These are phyloP conservation scores for Ricordea florida DNA, from an alignment of 92 coral and sea anemone genomes.

Conservation along the genomic window DNA sequence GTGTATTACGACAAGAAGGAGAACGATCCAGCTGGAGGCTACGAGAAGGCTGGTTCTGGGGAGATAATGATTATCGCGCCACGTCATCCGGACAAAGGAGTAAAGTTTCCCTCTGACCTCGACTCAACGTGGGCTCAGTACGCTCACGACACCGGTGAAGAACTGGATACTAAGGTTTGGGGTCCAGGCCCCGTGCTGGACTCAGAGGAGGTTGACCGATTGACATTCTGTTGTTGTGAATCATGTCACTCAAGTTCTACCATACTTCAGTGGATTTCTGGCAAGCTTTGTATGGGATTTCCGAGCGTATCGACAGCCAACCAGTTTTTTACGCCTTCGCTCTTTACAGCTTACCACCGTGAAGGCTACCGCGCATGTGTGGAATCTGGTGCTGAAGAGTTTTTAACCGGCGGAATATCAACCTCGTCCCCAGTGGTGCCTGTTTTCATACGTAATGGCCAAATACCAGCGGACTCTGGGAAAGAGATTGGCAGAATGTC, in stretches of 20 bases:
- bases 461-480: no score
- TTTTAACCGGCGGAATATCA: conserved; percentile 34
- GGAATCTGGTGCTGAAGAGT: conserved; percentile 71
- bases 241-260: conserved; percentile 71
- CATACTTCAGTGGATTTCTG: conserved; percentile 27
- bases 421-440: neutral
- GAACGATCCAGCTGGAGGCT: conserved; percentile 40
- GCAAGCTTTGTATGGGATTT: conserved; percentile 60
- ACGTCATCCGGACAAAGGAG: conserved; percentile 83
- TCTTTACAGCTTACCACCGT: conserved; percentile 83
- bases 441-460: no score
- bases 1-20: conserved; percentile 61
- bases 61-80: conserved; percentile 79
- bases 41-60: conserved; percentile 67
- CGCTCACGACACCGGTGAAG: conserved; percentile 63
- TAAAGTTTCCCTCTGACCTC: conserved; percentile 34
- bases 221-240: conserved; percentile 92
- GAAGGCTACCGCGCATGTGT: conserved; percentile 90
- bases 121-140: conserved; percentile 82
- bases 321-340: conserved; percentile 77
- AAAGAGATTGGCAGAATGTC: neutral
- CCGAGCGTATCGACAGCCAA: conserved; percentile 70
- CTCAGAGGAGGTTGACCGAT: conserved; percentile 75
- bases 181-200: conserved; percentile 82
- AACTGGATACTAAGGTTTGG: conserved; percentile 72